A percentile compares a stretch with the other conserved stretches of the same genome.
Evolutionary conservation across 1,140 invertebrate genomes (phyloP).

Genomic region (Melipona quadrifasciata): DNA sequence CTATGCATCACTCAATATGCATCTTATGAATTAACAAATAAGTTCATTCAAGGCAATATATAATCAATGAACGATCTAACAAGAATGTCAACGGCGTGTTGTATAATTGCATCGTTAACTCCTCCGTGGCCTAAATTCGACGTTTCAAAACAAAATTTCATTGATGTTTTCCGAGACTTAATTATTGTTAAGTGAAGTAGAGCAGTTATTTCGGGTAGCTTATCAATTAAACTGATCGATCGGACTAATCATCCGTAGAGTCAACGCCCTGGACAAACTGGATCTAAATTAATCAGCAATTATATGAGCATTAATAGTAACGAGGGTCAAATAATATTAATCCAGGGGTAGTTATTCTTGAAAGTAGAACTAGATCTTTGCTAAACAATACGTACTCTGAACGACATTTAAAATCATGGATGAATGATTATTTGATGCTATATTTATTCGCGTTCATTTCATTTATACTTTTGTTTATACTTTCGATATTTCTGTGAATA

Average conservation of each 20-base stretch:
- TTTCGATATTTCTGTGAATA: not conserved
- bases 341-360: slow-evolving; percentile 41
- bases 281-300: slow-evolving; percentile 69
- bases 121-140: slow-evolving; percentile 13
- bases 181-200: slow-evolving; percentile 26
- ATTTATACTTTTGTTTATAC: not conserved
- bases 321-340: slow-evolving; percentile 68
- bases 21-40: not conserved
- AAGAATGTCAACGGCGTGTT: not conserved
- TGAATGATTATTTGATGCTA: not conserved
- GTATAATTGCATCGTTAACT: slow-evolving; percentile 19
- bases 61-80: not conserved
- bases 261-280: slow-evolving; percentile 55
- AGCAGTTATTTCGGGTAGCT: slow-evolving; percentile 25
- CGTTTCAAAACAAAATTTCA: not conserved
- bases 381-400: slow-evolving; percentile 5
- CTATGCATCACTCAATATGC: not conserved
- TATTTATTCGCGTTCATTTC: not conserved
- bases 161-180: not conserved
- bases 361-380: slow-evolving; percentile 33
- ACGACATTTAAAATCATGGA: not conserved
- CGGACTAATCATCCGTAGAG: slow-evolving; percentile 43
- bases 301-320: slow-evolving; percentile 69
- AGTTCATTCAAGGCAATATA: not conserved
- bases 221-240: slow-evolving; percentile 52